A percentile compares a stretch with the other conserved stretches of the same genome.
phyloP scores from a whole-genome alignment of 2,113 vertebrate genomes.

The Cardinalis cardinalis region DNA sequence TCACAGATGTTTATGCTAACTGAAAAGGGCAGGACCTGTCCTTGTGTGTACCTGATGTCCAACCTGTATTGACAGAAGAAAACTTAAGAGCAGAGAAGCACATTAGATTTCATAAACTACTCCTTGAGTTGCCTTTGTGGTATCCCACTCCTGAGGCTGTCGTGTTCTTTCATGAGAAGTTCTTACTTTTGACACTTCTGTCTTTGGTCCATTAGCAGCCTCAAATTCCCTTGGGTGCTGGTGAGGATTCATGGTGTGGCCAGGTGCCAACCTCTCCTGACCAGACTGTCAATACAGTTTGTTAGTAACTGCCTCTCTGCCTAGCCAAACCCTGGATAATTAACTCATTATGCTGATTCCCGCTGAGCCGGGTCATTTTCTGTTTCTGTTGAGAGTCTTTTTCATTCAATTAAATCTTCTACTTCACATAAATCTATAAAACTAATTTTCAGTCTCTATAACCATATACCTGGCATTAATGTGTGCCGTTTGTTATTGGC shows the following conservation, averaged over 20 bases:
- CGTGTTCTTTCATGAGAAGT: background rate
- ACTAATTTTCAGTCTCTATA: background rate
- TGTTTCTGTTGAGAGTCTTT: background rate
- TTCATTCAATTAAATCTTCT: slow-evolving; percentile 47
- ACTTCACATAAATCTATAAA: background rate
- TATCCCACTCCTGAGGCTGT: background rate
- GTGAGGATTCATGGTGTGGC: slow-evolving; percentile 26
- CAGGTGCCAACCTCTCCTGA: slow-evolving; percentile 51
- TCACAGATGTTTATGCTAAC: background rate
- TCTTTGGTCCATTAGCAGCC: slow-evolving; percentile 11
- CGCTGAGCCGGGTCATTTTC: slow-evolving; percentile 51
- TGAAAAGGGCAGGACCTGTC: background rate
- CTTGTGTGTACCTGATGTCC: background rate
- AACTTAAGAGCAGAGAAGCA: background rate
- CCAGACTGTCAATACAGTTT: slow-evolving; percentile 36
- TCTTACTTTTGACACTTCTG: slow-evolving; percentile 22
- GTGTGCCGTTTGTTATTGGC: background rate
- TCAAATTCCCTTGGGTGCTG: slow-evolving; percentile 7
- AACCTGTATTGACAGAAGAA: background rate
- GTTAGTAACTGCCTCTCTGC: slow-evolving; percentile 25
- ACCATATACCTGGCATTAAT: background rate
- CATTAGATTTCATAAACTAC: background rate
- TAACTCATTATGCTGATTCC: slow-evolving; percentile 57
- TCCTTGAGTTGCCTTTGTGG: background rate
- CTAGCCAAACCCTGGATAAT: slow-evolving; percentile 35